These are phyloP conservation scores for Alethe diademata DNA, from an alignment of 2,113 vertebrate genomes.

Conservation along the genomic window DNA sequence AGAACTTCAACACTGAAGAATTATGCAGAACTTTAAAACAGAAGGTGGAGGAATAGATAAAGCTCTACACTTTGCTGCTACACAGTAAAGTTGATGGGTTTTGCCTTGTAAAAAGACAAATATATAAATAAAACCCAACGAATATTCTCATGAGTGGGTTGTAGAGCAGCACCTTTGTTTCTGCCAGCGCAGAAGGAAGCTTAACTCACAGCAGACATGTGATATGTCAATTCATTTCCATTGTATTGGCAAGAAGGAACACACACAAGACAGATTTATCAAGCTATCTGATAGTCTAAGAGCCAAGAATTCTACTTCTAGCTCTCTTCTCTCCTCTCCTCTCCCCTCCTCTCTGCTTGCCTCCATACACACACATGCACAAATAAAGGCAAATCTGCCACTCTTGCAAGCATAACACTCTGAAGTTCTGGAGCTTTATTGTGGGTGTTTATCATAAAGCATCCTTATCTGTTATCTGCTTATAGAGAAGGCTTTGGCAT, in stretches of 20 bases:
- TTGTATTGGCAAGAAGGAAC: slow-evolving; percentile 42
- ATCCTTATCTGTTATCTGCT: slow-evolving; percentile 61
- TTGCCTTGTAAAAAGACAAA: slow-evolving; percentile 8
- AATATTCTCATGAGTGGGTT: neutral
- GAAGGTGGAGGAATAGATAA: neutral
- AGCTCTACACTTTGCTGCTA: neutral
- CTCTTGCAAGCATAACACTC: slow-evolving; percentile 29
- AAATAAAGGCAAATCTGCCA: slow-evolving; percentile 46
- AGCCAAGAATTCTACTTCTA: slow-evolving; percentile 30
- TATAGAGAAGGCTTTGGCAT: slow-evolving; percentile 33
- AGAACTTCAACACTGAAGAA: neutral
- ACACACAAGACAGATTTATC: slow-evolving; percentile 42
- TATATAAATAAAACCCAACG: neutral
- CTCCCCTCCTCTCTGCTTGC: neutral
- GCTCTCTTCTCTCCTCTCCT: neutral
- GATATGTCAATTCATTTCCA: slow-evolving; percentile 22
- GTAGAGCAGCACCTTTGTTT: slow-evolving; percentile 8
- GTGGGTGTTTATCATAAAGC: slow-evolving; percentile 58
- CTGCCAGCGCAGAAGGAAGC: slow-evolving; percentile 1
- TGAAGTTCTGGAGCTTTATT: slow-evolving; percentile 54
- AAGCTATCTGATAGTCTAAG: slow-evolving; percentile 47
- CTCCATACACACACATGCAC: neutral
- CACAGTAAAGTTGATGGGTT: neutral
- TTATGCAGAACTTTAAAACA: neutral
- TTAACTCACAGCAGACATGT: neutral